Evolutionary conservation across 2,113 vertebrate species (phyloP), one percentile per base, ranked within the genome.

Genomic region (Macrotus californicus): DNA sequence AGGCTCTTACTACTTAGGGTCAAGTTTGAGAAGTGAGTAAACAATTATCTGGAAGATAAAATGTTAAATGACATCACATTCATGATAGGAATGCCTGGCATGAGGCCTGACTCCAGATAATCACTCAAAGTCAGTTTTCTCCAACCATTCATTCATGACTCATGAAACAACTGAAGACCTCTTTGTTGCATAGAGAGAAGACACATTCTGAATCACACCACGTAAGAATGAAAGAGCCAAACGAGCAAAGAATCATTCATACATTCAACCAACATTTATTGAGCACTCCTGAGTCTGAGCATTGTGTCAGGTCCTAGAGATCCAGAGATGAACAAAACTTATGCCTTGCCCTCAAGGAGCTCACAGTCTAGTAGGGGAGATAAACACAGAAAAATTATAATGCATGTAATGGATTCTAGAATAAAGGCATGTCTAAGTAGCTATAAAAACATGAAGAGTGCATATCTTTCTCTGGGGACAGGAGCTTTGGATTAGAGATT

Each of bases 221-320:
- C 6, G 11, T 82, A 89, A 96, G 92, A 94, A 93, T 43, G 48
- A 93, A 89, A 95, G 59, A 92, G 75, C 31, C 59, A 95, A 41
- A 95, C 26, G 86, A 94, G 43, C 91, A 77, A 87, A 94, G 46
- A 88, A 76, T 92, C 93, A 96, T 69, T 96, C 96, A 96, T 86
- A 90, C 88, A 91, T 87, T 81, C 80, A 39, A 70, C 87, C n/a
- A 89, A 93, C 85, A 94, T 93, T 96, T 95, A 96, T 41, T 95
- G 95, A 94, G 59, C 56, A 84, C 59, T 93, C 80, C 43, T 39
- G 52, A 86, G 76, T 90, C 90, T 90, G 81, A 76, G 79, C 43
- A 94, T 82, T 79, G 39, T n/a, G 81, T n/a, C 85, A 88, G 70
- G 66, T 59, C 46, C 92, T 81, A 96, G n/a, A 94, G 77, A 77